These are phyloP conservation scores for Chelonus insularis DNA, from an alignment of 1,140 invertebrate species.

Conservation along the genomic window DNA sequence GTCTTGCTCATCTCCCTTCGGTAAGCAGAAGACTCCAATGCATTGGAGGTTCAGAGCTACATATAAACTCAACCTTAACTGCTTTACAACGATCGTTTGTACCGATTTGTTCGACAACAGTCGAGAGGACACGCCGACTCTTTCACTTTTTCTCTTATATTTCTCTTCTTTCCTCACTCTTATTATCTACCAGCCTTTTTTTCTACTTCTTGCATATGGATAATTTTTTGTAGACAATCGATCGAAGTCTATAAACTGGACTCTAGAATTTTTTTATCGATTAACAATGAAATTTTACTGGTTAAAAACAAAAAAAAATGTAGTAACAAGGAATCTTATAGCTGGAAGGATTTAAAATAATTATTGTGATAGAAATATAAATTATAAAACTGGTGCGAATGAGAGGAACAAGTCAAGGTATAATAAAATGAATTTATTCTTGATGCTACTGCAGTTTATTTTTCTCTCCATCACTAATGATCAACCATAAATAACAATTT, in stretches of 20 bases:
- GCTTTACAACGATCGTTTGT: constrained; percentile 63
- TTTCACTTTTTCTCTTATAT: constrained; percentile 9
- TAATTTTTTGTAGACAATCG: neutral
- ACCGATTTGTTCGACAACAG: constrained; percentile 61
- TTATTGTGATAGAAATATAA: no score
- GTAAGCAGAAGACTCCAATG: constrained; percentile 30
- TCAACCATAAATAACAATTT: constrained; percentile 44
- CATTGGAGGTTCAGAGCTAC: constrained; percentile 44
- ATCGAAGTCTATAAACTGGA: no score
- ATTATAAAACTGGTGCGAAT: neutral
- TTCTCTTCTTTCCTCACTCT: constrained; percentile 8
- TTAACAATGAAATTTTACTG: no score
- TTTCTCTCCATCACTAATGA: constrained; percentile 36
- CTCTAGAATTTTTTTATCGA: no score
- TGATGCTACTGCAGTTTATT: constrained; percentile 41
- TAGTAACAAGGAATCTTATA: no score
- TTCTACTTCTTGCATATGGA: neutral
- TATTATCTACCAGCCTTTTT: neutral
- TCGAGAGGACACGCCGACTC: constrained; percentile 26
- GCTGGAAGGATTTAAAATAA: no score
- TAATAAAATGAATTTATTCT: constrained; percentile 49
- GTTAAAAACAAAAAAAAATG: no score
- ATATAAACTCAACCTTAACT: constrained; percentile 57
- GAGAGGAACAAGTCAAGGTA: constrained; percentile 33
- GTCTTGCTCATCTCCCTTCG: constrained; percentile 52